Evolutionary conservation across 2,113 vertebrate species (phyloP).

Genomic region (Montifringilla adamsi): DNA sequence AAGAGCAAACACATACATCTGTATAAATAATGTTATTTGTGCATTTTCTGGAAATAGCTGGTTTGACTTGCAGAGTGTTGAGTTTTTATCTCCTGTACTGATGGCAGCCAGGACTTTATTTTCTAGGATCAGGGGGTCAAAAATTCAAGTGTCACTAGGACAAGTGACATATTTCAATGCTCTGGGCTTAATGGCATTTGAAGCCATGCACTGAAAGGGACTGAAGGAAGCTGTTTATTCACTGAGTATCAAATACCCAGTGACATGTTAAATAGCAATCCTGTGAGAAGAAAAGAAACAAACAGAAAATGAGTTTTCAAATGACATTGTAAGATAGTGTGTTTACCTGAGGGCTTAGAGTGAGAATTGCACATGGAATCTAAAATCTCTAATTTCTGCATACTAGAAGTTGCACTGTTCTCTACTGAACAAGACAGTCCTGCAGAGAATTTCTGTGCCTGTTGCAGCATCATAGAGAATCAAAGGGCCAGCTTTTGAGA

Average conservation of each 20-base stretch:
- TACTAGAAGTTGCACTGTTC: background rate
- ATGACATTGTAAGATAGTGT: background rate
- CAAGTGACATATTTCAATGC: background rate
- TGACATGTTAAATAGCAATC: background rate
- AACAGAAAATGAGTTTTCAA: background rate
- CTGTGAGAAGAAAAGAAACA: background rate
- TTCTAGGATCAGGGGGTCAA: background rate
- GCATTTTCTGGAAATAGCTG: background rate
- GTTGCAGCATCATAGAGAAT: background rate
- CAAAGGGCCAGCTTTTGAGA: background rate
- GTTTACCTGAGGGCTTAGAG: background rate
- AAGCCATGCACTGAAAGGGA: background rate
- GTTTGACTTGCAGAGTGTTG: background rate
- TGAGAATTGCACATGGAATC: background rate
- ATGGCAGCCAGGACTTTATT: background rate
- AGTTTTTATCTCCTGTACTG: background rate
- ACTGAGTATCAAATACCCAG: background rate
- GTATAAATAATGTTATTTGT: background rate
- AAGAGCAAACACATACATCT: background rate
- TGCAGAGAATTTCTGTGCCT: background rate
- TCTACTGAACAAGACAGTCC: background rate
- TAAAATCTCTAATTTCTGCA: background rate
- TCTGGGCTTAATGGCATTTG: background rate
- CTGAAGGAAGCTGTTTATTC: background rate
- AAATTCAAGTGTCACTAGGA: background rate